phyloP scores from a whole-genome alignment of 1,140 invertebrate species.

The Globodera ellingtonae region DNA sequence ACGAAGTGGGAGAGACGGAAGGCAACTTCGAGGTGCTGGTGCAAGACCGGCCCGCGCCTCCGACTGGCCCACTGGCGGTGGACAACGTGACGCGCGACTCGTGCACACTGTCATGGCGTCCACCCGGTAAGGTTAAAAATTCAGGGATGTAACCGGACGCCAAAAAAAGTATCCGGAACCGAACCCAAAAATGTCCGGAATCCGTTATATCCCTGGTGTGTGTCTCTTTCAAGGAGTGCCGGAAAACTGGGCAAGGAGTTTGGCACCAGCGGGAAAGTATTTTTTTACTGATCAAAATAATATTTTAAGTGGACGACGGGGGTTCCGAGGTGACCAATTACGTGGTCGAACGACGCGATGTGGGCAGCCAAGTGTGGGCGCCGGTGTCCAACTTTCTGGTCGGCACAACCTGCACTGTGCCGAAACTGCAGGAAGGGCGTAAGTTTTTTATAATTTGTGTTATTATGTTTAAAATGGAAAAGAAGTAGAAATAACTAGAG shows the following conservation, averaged over 20 bases:
- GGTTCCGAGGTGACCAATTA: conserved; percentile 74
- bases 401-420: conserved; percentile 81
- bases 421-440: conserved; percentile 84
- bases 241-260: too few species aligned
- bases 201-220: too few species aligned
- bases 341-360: conserved; percentile 91
- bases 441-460: too few species aligned
- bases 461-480: too few species aligned
- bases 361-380: conserved; percentile 91
- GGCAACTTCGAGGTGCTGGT: conserved; percentile 91
- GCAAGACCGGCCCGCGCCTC: conserved; percentile 82
- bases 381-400: conserved; percentile 87
- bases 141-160: too few species aligned
- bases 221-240: too few species aligned
- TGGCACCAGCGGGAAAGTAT: too few species aligned
- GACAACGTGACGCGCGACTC: conserved; percentile 86
- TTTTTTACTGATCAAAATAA: too few species aligned
- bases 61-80: conserved; percentile 83
- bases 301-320: conserved; percentile 78
- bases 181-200: too few species aligned
- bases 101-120: conserved; percentile 87
- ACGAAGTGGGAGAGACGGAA: conserved; percentile 88
- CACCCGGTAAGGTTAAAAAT: conserved; percentile 68
- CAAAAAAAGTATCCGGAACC: too few species aligned
- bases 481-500: too few species aligned